Base-by-base conservation (phyloP, 1,140 invertebrate species). In the Lepidurus apus region DNA sequence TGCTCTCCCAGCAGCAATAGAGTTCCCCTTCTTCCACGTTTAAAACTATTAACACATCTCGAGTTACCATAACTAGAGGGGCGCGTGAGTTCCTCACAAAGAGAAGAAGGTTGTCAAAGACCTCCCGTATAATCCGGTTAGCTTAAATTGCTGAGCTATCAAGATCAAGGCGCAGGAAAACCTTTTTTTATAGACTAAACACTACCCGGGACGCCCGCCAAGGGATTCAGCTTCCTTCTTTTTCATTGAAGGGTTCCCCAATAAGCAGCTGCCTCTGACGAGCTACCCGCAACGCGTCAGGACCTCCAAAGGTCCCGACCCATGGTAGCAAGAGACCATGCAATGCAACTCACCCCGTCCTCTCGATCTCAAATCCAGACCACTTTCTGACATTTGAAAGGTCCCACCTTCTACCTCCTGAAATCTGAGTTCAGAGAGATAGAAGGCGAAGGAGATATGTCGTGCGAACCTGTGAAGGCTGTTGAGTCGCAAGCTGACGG, bases 71-170 rank as follows among this genome's bases (percentile, higher is more conserved):
- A 65, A n/a, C 53, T 21, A n/a, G n/a, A 65, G 53, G 53, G 53
- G 17, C 9, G 17, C 1, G 9, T 65, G 21, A 9, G 17, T 65
- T 9, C 17, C 13, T n/a, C 53, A 65, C 34, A 34, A 34, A 65
- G 17, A n/a, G 21, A 65, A 65, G 53, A 9, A 65, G 53, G 53
- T 65, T 65, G 53, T 65, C 53, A 65, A 65, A 65, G 53, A 65
- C 53, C 53, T 65, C 53, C 53, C 53, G 47, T 65, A 65, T 65
- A 65, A 65, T 65, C 53, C 53, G 53, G 53, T 65, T 65, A 65
- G 9, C 21, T 65, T 65, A 21, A 65, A 21, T 65, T 65, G 53
- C 53, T 65, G 53, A 65, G 21, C 21, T 65, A 65, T 65, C 53
- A 21, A 34, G 53, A 65, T 65, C 53, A 21, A 65, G 21, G 53